These are phyloP conservation scores for Drosophila anomelani DNA, from an alignment of 2,888 invertebrate genomes.

Conservation along the genomic window DNA sequence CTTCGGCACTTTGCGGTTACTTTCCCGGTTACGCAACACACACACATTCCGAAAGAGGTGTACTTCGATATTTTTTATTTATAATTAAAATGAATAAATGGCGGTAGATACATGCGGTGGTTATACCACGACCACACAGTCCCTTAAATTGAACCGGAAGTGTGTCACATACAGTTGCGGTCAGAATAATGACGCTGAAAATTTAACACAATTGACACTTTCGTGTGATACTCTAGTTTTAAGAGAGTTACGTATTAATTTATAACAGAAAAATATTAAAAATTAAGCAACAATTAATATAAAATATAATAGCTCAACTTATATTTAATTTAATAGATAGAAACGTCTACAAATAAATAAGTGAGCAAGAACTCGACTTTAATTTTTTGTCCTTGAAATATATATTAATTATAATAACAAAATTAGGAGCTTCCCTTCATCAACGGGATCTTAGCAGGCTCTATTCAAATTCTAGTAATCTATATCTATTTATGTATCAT, in stretches of 20 bases:
- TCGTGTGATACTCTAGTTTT: background rate
- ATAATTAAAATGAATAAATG: conserved; percentile 39
- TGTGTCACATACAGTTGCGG: conserved; percentile 23
- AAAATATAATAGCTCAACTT: background rate
- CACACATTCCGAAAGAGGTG: conserved; percentile 13
- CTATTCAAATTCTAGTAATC: background rate
- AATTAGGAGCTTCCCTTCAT: too few relatives aligned
- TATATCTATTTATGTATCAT: background rate
- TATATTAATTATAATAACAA: too few relatives aligned
- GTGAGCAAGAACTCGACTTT: background rate
- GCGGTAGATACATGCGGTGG: conserved; percentile 36
- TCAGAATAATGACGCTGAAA: conserved; percentile 15
- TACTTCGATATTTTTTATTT: conserved; percentile 22
- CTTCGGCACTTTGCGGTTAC: conserved; percentile 18
- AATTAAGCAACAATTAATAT: background rate
- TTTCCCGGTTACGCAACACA: conserved; percentile 19
- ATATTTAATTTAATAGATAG: background rate
- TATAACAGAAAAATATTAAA: background rate
- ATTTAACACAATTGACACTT: background rate
- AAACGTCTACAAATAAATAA: too few relatives aligned
- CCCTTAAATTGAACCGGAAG: conserved; percentile 41
- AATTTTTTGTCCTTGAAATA: background rate
- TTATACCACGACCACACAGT: conserved; percentile 19
- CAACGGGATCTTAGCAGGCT: too few relatives aligned
- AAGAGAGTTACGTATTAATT: background rate